A percentile compares a stretch with the other conserved stretches of the same genome.
These are phyloP conservation scores for Arion vulgaris DNA, from an alignment of 1,140 invertebrate genomes.

Conservation along the genomic window DNA sequence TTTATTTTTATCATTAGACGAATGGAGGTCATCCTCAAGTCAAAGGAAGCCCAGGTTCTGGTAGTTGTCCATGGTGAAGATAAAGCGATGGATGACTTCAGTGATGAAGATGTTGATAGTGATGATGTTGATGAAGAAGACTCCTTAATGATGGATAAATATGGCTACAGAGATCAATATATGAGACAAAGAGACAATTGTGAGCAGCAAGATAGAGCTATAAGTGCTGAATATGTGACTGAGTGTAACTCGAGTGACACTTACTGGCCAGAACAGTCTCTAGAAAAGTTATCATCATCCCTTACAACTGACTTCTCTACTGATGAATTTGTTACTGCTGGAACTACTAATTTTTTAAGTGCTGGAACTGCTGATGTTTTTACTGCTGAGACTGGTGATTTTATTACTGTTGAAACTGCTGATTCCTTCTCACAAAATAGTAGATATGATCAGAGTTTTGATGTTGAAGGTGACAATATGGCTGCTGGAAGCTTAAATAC, in stretches of 20 bases:
- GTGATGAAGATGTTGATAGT: constrained; percentile 12
- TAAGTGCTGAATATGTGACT: background rate
- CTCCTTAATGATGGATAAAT: background rate
- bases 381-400: background rate
- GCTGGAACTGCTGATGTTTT: too few relatives aligned
- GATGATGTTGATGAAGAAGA: background rate
- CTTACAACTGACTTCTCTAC: too few relatives aligned
- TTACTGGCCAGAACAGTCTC: background rate
- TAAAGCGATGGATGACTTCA: constrained; percentile 42
- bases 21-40: constrained; percentile 56
- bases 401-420: background rate
- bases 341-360: background rate
- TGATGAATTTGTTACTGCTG: background rate
- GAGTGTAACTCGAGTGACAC: background rate
- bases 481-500: background rate
- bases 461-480: background rate
- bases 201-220: background rate
- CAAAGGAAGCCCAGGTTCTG: constrained; percentile 62
- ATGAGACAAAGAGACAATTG: background rate
- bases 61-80: constrained; percentile 56
- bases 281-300: background rate
- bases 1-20: constrained; percentile 49
- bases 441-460: constrained; percentile 8
- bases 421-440: background rate
- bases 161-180: background rate